These are phyloP conservation scores for Myrmecophaga tridactyla DNA, from an alignment of 2,113 vertebrate species.

Conservation along the genomic window DNA sequence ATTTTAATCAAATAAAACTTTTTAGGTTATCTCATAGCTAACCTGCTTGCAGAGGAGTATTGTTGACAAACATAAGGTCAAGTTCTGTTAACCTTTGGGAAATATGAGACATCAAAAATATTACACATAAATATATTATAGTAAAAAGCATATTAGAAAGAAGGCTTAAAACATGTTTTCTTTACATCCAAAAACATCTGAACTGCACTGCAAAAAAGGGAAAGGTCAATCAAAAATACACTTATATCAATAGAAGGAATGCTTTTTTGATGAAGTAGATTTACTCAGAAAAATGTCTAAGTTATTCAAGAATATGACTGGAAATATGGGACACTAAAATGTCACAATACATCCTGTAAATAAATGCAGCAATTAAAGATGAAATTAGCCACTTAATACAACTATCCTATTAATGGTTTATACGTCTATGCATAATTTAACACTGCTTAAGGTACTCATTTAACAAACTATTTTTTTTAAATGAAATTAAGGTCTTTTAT, in stretches of 20 bases:
- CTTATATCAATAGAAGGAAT: background rate
- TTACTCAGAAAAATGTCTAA: background rate
- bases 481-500: conserved; percentile 34
- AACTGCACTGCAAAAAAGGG: background rate
- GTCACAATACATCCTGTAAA: background rate
- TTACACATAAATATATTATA: background rate
- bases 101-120: background rate
- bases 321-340: background rate
- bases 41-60: background rate
- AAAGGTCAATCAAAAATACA: background rate
- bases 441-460: conserved; percentile 30
- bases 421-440: conserved; percentile 36
- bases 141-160: background rate
- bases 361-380: conserved; percentile 23
- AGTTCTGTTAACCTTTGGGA: background rate
- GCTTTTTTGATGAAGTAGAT: background rate
- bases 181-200: background rate
- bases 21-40: background rate
- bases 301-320: background rate
- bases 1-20: background rate
- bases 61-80: background rate
- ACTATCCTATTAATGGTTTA: conserved; percentile 35
- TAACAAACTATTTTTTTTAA: conserved; percentile 29
- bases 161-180: background rate
- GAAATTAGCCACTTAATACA: conserved; percentile 20